Percentiles rank a stretch among this genome's conserved stretches.
phyloP scores from a whole-genome alignment of 2,797 vertebrate genomes.

The Anguilla obscura region DNA sequence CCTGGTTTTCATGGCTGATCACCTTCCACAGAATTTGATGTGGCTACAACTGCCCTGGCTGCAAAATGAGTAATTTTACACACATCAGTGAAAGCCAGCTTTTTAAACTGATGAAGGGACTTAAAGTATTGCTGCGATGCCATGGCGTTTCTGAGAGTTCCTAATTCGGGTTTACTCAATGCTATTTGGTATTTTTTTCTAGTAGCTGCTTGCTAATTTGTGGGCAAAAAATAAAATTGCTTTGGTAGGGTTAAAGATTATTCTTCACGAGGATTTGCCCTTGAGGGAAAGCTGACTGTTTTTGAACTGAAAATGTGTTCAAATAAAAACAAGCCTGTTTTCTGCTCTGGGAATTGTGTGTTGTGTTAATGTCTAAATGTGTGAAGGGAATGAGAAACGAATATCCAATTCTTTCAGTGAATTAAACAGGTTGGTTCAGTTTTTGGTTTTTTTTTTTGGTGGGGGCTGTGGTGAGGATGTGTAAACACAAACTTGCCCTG shows the following conservation, averaged over 20 bases:
- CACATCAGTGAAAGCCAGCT: neutral
- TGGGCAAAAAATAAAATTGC: neutral
- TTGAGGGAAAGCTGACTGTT: neutral
- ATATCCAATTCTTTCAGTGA: neutral
- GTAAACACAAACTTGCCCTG: neutral
- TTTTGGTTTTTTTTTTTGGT: neutral
- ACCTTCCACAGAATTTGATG: neutral
- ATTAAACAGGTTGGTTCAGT: neutral
- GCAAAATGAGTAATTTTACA: neutral
- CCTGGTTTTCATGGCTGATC: neutral
- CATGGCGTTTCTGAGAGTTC: neutral
- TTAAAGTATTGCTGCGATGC: neutral
- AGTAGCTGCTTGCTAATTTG: neutral
- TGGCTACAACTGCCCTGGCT: neutral
- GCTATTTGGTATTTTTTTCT: neutral
- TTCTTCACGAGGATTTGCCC: neutral
- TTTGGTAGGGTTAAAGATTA: neutral
- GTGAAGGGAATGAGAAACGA: neutral
- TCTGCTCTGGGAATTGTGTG: neutral
- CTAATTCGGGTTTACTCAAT: neutral
- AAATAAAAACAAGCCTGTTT: neutral
- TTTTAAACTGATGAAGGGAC: neutral
- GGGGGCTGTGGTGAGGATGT: neutral
- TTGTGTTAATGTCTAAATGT: slow-evolving; percentile 4
- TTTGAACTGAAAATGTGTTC: neutral